phyloP scores from a whole-genome alignment of 2,113 vertebrate genomes.

The Herpetotheres cachinnans region DNA sequence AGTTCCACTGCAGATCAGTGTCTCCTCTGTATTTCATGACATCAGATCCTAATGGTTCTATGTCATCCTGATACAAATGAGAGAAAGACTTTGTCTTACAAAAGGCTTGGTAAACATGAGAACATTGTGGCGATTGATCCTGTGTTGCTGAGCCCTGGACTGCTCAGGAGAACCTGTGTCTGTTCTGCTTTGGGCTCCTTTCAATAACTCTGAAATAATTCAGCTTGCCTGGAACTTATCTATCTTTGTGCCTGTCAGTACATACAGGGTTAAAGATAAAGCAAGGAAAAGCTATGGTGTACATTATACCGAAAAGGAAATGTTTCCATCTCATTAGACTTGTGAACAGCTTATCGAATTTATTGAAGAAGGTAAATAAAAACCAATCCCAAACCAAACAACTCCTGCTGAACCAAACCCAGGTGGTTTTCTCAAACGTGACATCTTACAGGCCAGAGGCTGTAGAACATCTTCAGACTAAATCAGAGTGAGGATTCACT shows the following conservation, averaged over 20 bases:
- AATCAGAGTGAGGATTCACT: background rate
- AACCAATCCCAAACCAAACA: background rate
- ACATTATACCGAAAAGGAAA: background rate
- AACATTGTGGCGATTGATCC: background rate
- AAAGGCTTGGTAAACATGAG: background rate
- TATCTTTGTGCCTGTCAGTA: background rate
- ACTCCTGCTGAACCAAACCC: fast-evolving
- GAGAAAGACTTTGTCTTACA: background rate
- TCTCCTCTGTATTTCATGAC: background rate
- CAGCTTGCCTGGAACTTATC: background rate
- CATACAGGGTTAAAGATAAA: background rate
- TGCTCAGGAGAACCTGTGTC: background rate
- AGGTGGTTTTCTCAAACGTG: background rate
- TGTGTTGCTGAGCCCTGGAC: background rate
- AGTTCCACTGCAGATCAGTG: background rate
- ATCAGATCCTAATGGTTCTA: background rate
- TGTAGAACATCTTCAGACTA: background rate
- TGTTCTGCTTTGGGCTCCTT: background rate
- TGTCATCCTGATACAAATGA: background rate
- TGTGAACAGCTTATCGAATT: background rate
- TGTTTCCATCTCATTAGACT: background rate
- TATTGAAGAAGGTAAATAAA: background rate
- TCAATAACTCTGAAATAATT: background rate
- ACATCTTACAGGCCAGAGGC: background rate
- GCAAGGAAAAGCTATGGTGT: background rate